Conservation (phyloP, 1,140 invertebrate genomes). For the Rhagoletis zephyria region DNA sequence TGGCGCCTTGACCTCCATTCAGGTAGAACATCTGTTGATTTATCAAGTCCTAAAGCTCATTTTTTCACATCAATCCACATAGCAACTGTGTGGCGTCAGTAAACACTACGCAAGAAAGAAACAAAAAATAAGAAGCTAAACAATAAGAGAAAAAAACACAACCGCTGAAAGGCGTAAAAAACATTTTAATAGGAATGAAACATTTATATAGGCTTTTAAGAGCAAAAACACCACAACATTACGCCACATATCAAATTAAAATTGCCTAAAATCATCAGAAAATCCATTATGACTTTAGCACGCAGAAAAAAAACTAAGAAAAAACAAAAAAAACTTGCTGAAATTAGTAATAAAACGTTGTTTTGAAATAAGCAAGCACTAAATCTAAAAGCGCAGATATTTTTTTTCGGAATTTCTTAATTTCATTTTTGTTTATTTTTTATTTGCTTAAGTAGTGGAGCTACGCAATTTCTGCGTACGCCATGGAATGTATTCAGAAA, state of each 20-base stretch:
- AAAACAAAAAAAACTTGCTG: background rate
- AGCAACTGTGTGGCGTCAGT: background rate
- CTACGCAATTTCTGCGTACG: background rate
- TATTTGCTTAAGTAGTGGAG: background rate
- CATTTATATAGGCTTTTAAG: constrained; percentile 35
- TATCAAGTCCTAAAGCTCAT: background rate
- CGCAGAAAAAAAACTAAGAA: background rate
- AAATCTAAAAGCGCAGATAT: background rate
- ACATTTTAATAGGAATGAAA: background rate
- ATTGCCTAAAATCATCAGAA: constrained; percentile 13
- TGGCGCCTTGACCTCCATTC: background rate
- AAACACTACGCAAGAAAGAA: background rate
- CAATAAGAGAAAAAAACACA: background rate
- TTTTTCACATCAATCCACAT: background rate
- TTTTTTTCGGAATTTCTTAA: background rate
- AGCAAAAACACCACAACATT: constrained; percentile 29
- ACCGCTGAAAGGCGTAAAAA: background rate
- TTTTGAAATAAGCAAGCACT: background rate
- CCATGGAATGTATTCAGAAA: too few species aligned
- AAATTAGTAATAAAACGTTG: background rate
- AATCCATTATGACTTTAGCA: constrained; percentile 21
- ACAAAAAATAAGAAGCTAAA: background rate
- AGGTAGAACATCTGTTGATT: background rate
- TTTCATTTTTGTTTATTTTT: background rate
- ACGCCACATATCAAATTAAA: constrained; percentile 27